These are phyloP conservation scores for Acrocyrtus sp. DNA, from an alignment of 2,888 invertebrate species.

Conservation along the genomic window DNA sequence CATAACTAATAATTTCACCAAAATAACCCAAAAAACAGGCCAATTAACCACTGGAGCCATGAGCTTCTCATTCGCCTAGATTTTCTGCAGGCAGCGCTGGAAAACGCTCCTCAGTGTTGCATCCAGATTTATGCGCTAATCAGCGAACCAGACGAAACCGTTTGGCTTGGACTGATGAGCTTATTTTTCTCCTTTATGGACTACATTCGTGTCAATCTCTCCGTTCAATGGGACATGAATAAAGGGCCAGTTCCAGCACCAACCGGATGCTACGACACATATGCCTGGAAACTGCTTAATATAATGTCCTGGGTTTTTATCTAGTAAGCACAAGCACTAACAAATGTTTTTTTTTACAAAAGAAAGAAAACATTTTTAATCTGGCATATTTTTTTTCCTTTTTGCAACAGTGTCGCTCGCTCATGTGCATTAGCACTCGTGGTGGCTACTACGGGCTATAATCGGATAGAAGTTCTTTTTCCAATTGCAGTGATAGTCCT, in stretches of 20 bases:
- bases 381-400: not conserved
- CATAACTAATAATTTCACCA: too few relatives aligned
- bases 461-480: constrained; percentile 14
- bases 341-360: too few relatives aligned
- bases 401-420: too few relatives aligned
- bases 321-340: constrained; percentile 55
- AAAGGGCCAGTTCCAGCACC: constrained; percentile 59
- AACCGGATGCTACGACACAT: constrained; percentile 43
- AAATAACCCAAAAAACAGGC: constrained; percentile 28
- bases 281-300: constrained; percentile 51
- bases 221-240: constrained; percentile 58
- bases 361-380: constrained; percentile 1
- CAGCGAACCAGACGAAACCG: constrained; percentile 53
- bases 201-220: constrained; percentile 58
- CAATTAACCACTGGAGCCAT: constrained; percentile 59
- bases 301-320: constrained; percentile 56
- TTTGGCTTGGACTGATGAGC: constrained; percentile 50
- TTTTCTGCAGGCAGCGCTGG: constrained; percentile 60
- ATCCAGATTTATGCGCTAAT: constrained; percentile 57
- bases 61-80: constrained; percentile 58
- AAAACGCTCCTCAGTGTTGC: constrained; percentile 62
- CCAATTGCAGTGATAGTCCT: constrained; percentile 17
- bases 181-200: constrained; percentile 58
- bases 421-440: constrained; percentile 53
- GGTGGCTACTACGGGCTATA: constrained; percentile 38